Evolutionary conservation across 2,113 vertebrate species (phyloP).

Genomic region (Pogonocichla stellata): DNA sequence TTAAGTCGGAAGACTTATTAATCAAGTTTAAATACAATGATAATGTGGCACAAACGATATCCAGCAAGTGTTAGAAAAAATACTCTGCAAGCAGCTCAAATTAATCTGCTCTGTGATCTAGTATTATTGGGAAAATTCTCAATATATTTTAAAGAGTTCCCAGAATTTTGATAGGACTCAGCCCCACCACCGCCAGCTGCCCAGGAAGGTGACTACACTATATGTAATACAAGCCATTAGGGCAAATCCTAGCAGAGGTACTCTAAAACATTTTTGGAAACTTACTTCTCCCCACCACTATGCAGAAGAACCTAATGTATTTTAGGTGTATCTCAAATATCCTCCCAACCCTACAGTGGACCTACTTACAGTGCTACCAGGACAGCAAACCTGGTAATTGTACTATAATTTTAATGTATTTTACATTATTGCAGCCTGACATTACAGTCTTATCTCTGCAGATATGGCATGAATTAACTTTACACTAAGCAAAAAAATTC

Average conservation of each 20-base stretch:
- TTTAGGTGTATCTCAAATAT: neutral
- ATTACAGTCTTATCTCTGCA: neutral
- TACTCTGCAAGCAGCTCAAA: neutral
- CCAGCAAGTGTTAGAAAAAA: neutral
- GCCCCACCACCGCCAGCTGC: neutral
- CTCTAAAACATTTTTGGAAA: neutral
- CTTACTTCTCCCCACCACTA: neutral
- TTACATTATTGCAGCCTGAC: neutral
- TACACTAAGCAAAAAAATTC: neutral
- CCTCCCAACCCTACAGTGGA: neutral
- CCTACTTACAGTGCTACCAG: neutral
- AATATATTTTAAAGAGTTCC: neutral
- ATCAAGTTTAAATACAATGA: constrained; percentile 13
- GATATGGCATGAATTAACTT: neutral
- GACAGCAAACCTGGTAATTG: neutral
- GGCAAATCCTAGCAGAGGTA: neutral
- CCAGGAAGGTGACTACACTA: neutral
- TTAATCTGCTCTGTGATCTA: neutral
- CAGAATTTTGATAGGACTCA: neutral
- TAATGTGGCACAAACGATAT: neutral
- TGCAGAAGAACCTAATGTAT: neutral
- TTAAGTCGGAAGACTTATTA: neutral
- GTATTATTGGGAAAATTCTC: neutral
- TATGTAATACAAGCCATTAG: neutral
- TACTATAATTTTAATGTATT: neutral